Evolutionary conservation across 2,797 vertebrate species (phyloP).

Genomic region (Halcyon smyrnensis): DNA sequence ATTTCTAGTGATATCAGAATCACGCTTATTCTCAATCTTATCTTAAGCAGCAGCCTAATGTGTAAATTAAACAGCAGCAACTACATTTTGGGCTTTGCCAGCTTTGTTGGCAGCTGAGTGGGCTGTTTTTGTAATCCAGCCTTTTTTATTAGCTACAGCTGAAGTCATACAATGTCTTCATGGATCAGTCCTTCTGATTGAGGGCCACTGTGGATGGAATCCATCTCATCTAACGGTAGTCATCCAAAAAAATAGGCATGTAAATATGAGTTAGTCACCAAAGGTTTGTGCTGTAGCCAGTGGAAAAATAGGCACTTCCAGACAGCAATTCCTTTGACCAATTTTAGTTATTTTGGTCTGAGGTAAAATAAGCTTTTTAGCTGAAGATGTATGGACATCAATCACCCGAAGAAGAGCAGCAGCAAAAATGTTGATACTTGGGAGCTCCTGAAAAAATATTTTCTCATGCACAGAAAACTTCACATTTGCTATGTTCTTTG

Average conservation of each 20-base stretch:
- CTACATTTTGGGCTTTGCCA: not conserved
- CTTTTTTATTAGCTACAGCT: not conserved
- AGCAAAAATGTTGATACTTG: not conserved
- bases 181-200: not conserved
- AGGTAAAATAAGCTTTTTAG: not conserved
- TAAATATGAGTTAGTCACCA: not conserved
- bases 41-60: not conserved
- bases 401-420: not conserved
- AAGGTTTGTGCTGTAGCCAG: not conserved
- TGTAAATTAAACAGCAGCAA: not conserved
- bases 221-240: not conserved
- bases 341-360: not conserved
- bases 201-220: not conserved
- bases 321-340: not conserved
- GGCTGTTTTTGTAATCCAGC: not conserved
- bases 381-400: not conserved
- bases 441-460: not conserved
- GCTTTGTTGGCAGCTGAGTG: not conserved
- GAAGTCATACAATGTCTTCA: not conserved
- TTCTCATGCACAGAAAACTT: not conserved
- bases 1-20: not conserved
- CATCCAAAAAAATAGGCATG: not conserved
- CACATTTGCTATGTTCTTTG: not conserved
- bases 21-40: not conserved
- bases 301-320: not conserved